Conservation (phyloP, 1,140 invertebrate species). For the Sminthurides bifidus region DNA sequence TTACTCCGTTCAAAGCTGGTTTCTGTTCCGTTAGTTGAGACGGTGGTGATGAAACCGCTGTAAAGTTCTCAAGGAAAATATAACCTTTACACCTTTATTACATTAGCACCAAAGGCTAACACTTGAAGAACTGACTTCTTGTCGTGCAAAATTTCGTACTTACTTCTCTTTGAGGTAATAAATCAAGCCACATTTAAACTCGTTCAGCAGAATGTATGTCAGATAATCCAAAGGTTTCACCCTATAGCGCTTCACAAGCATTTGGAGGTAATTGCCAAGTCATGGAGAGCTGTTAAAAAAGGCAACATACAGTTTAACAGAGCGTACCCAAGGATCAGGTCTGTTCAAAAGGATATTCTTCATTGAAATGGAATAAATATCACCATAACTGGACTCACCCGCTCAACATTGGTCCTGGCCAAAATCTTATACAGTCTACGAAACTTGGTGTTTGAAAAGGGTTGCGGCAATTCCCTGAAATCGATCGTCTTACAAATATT, state of each 20-base stretch:
- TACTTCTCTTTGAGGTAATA: neutral
- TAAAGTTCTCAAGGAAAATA: neutral
- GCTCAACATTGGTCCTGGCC: neutral
- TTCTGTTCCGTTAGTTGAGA: neutral
- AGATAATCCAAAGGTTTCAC: neutral
- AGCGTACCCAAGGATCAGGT: neutral
- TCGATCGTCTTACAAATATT: no score
- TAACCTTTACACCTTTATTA: neutral
- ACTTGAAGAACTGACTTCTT: no score
- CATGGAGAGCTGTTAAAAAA: neutral
- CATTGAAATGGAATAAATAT: neutral
- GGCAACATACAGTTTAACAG: neutral
- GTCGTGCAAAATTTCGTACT: neutral
- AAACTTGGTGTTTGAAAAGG: conserved; percentile 1
- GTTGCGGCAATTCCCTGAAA: neutral
- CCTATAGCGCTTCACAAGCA: neutral
- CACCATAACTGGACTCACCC: neutral
- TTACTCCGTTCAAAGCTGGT: conserved; percentile 1
- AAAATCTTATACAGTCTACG: neutral
- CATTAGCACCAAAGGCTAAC: no score
- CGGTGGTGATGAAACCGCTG: neutral
- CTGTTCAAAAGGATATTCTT: neutral
- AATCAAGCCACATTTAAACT: neutral
- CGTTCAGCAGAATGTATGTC: neutral
- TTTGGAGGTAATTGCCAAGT: conserved; percentile 5